Conservation (phyloP, 2,797 vertebrate species). For the Mus caroli region DNA sequence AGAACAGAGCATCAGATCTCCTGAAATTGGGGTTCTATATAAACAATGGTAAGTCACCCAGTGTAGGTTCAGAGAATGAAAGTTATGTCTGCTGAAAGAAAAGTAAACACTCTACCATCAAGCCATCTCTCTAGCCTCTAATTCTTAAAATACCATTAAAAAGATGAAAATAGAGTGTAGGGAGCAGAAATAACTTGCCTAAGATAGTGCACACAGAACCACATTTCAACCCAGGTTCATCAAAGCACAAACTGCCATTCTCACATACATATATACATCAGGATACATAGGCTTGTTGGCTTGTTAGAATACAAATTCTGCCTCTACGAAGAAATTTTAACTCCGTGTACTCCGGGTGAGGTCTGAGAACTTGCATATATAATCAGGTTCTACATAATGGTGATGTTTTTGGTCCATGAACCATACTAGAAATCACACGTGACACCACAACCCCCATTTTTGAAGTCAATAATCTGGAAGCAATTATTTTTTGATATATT, state of each 20-base stretch:
- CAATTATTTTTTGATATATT: constrained; percentile 29
- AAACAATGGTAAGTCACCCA: background rate
- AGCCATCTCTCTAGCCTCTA: background rate
- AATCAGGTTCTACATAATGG: constrained; percentile 36
- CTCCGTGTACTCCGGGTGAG: background rate
- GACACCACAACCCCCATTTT: background rate
- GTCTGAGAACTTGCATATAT: constrained; percentile 52
- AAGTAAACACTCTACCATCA: background rate
- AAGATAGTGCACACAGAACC: background rate
- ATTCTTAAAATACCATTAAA: constrained; percentile 54
- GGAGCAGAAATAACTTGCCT: constrained; percentile 16
- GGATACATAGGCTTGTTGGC: background rate
- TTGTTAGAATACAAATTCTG: constrained; percentile 20
- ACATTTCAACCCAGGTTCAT: constrained; percentile 39
- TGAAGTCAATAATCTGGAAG: constrained; percentile 42
- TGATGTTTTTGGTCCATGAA: constrained; percentile 8
- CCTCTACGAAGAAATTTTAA: constrained; percentile 4
- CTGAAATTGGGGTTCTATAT: background rate
- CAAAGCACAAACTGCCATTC: constrained; percentile 25
- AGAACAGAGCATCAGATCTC: background rate
- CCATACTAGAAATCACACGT: constrained; percentile 28
- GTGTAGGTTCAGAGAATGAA: background rate
- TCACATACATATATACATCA: background rate
- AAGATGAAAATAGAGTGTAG: background rate
- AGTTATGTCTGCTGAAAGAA: background rate